phyloP scores from a whole-genome alignment of 1,140 invertebrate species.

The Xylocopa sonorina region DNA sequence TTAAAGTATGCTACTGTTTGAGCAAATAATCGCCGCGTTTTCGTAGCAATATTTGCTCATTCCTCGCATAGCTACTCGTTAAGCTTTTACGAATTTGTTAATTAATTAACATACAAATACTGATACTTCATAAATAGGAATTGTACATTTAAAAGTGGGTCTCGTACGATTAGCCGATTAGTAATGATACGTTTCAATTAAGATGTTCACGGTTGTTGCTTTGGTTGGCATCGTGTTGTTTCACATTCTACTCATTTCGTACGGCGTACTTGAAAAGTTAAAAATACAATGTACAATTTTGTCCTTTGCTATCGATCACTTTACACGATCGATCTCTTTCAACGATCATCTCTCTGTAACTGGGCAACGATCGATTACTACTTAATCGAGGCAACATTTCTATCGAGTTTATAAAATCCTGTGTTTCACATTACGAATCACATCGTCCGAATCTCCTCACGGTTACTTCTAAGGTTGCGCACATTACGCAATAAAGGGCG shows the following conservation, averaged over 20 bases:
- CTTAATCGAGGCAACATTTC: too few relatives aligned
- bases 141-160: conserved; percentile 14
- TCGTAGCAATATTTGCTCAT: neutral
- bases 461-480: too few relatives aligned
- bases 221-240: neutral
- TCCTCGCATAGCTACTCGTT: neutral
- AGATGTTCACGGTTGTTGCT: neutral
- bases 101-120: conserved; percentile 28
- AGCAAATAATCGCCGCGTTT: conserved; percentile 23
- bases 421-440: neutral
- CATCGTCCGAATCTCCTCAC: neutral
- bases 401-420: neutral
- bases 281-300: too few relatives aligned
- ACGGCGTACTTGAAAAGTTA: too few relatives aligned
- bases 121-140: conserved; percentile 1
- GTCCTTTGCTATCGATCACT: too few relatives aligned
- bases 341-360: too few relatives aligned
- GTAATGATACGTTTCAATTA: neutral
- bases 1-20: conserved; percentile 1
- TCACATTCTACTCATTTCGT: neutral
- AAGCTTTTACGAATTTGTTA: neutral
- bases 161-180: neutral
- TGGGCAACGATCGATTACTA: too few relatives aligned
- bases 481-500: too few relatives aligned
- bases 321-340: too few relatives aligned